phyloP scores from a whole-genome alignment of 2,888 invertebrate genomes.

The Lumbricus terrestris region DNA sequence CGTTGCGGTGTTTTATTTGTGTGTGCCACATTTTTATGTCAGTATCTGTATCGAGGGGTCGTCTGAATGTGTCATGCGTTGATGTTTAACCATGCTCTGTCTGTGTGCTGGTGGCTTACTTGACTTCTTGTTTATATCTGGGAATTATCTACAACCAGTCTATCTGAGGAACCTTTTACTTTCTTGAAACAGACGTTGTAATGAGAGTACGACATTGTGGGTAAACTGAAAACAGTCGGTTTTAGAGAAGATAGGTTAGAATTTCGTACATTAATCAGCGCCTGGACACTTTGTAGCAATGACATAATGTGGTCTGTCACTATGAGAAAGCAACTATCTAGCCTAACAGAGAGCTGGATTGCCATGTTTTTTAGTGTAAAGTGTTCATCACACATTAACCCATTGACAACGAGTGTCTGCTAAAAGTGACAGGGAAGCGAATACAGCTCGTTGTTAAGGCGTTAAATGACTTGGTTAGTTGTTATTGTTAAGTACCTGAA shows the following conservation, averaged over 20 bases:
- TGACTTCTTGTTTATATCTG: neutral
- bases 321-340: neutral
- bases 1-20: neutral
- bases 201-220: neutral
- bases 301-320: neutral
- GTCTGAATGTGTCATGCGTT: neutral
- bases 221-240: neutral
- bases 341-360: neutral
- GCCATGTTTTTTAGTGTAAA: neutral
- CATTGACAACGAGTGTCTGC: too few species aligned
- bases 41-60: neutral
- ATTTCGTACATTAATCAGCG: neutral
- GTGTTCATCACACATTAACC: too few species aligned
- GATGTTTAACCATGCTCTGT: neutral
- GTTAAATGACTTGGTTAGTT: neutral
- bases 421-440: too few species aligned
- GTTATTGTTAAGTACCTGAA: neutral
- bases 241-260: neutral
- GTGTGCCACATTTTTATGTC: neutral
- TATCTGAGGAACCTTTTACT: neutral
- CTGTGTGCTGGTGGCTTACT: neutral
- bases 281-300: neutral
- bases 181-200: neutral
- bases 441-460: too few species aligned
- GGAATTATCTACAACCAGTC: neutral